phyloP scores from a whole-genome alignment of 2,888 invertebrate genomes.

The Cistogaster globosa region DNA sequence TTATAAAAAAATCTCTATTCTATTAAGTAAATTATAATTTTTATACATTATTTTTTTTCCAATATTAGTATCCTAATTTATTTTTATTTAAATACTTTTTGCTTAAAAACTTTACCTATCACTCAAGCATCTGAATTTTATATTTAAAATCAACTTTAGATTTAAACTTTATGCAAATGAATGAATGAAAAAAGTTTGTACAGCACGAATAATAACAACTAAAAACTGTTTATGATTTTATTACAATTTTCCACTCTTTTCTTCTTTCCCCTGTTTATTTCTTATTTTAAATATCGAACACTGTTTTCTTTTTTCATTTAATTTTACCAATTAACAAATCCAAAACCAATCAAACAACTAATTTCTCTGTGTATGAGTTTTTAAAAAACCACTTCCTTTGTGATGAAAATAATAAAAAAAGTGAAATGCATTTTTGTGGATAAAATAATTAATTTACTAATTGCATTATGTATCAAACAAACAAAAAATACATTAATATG shows the following conservation, averaged over 20 bases:
- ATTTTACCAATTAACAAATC: neutral
- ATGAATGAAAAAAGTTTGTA: neutral
- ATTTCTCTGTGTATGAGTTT: no score
- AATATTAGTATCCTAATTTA: no score
- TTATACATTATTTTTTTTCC: no score
- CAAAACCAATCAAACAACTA: no score
- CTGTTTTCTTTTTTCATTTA: neutral
- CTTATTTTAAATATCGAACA: neutral
- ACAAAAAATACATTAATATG: neutral
- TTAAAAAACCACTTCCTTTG: neutral
- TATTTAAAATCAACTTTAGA: neutral
- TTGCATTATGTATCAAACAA: constrained; percentile 36
- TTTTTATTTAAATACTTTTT: neutral
- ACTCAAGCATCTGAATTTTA: neutral
- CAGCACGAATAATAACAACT: neutral
- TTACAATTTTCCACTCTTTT: constrained; percentile 39
- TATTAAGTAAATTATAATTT: no score
- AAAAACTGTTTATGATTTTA: neutral
- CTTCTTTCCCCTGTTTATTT: constrained; percentile 17
- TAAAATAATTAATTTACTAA: neutral
- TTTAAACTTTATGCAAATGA: neutral
- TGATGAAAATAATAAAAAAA: neutral
- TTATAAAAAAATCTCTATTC: no score
- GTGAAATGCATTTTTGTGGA: neutral
- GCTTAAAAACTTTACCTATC: neutral